A percentile compares a stretch with the other conserved stretches of the same genome.
Conservation (phyloP, 2,888 invertebrate genomes). For the Theretra japonica region DNA sequence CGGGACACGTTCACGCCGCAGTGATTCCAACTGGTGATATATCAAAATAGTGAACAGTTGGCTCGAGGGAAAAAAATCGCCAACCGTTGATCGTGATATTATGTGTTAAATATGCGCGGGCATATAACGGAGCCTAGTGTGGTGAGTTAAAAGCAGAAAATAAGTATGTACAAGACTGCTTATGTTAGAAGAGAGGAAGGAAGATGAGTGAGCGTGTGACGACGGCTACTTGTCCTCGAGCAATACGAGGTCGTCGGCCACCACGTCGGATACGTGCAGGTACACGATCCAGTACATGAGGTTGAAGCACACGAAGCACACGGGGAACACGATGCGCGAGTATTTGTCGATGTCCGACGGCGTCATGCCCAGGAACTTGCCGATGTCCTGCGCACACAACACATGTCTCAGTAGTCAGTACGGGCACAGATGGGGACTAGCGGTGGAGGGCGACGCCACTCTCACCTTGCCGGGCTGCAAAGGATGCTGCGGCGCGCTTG, state of each 20-base stretch:
- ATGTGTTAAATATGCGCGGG: not conserved
- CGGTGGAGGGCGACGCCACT: not conserved
- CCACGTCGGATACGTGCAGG: constrained; percentile 96
- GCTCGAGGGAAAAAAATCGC: not conserved
- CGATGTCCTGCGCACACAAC: constrained; percentile 86
- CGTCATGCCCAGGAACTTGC: constrained; percentile 94
- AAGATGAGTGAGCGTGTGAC: not conserved
- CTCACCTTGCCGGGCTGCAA: constrained; percentile 91
- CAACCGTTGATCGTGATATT: not conserved
- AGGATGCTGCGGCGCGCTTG: constrained; percentile 87
- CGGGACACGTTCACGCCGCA: constrained; percentile 1
- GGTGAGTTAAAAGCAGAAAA: not conserved
- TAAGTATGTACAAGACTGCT: not conserved
- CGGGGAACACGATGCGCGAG: constrained; percentile 97
- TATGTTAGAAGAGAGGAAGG: not conserved
- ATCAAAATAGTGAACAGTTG: not conserved
- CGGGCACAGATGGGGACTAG: not conserved
- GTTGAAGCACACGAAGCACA: constrained; percentile 98
- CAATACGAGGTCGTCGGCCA: constrained; percentile 94
- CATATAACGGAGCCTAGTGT: not conserved
- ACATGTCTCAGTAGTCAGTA: not conserved
- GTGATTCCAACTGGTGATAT: not conserved
- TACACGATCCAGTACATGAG: constrained; percentile 98
- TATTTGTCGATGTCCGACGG: constrained; percentile 99
- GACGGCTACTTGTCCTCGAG: constrained; percentile 78